Base-by-base conservation (phyloP, 2,888 invertebrate species). In the Drosophila paucipuncta region DNA sequence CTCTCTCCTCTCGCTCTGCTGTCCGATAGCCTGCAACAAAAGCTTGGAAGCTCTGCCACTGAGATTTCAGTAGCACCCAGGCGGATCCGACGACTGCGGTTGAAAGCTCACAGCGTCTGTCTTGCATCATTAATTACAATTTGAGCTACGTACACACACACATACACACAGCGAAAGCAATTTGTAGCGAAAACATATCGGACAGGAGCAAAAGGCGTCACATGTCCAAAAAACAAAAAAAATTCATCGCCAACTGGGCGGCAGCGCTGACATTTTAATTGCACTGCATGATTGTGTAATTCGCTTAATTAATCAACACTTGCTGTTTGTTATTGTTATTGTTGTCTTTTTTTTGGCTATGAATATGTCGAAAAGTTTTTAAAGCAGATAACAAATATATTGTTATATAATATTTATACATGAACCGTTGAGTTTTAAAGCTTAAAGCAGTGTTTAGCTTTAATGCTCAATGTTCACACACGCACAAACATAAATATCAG, bases 81-180 rank as follows among this genome's bases (percentile, higher is more conserved):
- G 54, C 64, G 65, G 62, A 72, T 79, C 60, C 63, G 59, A 55
- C 70, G 62, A 50, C 70, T 79, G 80, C 80, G 78, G 72, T 78
- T 67, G 70, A 67, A 71, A 71, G 33, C 61, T 54, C 68, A 22
- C 65, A 76, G 73, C 81, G 76, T 74, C 84, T 85, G 85, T 80
- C 85, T 81, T 87, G 89, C 89, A 87, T 87, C 89, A 87, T 87
- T 87, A 87, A 87, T 87, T 87, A 87, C 86, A 87, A 89, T 87
- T 87, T 87, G 82, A 86, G 84, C 78, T 75, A 77, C 83, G 68
- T 65, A 76, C 71, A 80, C 74, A 55, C 47, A 39, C 52, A 33
- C 28, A 35, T 7, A 25, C 64, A 10, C 28, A 50, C 18, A 50
- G 16, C 33, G 31, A 22, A 31, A 39, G 25, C 58, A 53, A 39